A percentile compares a stretch with the other conserved stretches of the same genome.
These are phyloP conservation scores for Macrotrachela quadricornifera DNA, from an alignment of 1,140 invertebrate genomes.

Conservation along the genomic window DNA sequence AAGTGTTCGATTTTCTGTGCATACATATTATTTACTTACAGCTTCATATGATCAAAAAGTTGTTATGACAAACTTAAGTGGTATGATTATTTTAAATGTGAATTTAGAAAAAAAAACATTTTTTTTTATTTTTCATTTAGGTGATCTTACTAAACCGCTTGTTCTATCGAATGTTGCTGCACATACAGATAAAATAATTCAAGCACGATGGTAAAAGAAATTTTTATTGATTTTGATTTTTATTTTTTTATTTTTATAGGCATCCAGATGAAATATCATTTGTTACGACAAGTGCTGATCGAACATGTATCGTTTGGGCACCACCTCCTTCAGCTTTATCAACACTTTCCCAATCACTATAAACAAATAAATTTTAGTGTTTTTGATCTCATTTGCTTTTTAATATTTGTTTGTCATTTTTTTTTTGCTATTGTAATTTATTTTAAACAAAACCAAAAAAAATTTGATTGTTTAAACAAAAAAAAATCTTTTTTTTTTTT, in stretches of 20 bases:
- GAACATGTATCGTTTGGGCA: conserved; percentile 71
- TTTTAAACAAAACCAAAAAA: no score
- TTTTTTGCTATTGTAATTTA: no score
- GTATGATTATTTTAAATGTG: no score
- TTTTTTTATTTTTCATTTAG: no score
- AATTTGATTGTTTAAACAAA: no score
- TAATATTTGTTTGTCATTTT: no score
- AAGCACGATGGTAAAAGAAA: conserved; percentile 56
- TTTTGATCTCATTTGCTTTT: no score
- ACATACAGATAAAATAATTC: conserved; percentile 91
- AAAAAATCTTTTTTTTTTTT: no score
- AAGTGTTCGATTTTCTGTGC: conserved; percentile 82
- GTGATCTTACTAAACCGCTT: conserved; percentile 69
- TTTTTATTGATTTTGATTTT: no score
- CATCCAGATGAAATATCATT: conserved; percentile 92
- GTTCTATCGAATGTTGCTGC: conserved; percentile 59
- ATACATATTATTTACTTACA: conserved; percentile 83
- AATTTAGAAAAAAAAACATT: no score
- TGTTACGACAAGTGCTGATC: conserved; percentile 83
- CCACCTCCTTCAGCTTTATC: background rate
- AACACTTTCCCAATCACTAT: background rate
- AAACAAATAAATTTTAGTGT: no score
- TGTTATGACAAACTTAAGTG: conserved; percentile 46
- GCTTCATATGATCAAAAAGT: conserved; percentile 89
- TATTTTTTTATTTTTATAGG: no score